phyloP scores from a whole-genome alignment of 2,888 invertebrate genomes.

The Ophonus ardosiacus region DNA sequence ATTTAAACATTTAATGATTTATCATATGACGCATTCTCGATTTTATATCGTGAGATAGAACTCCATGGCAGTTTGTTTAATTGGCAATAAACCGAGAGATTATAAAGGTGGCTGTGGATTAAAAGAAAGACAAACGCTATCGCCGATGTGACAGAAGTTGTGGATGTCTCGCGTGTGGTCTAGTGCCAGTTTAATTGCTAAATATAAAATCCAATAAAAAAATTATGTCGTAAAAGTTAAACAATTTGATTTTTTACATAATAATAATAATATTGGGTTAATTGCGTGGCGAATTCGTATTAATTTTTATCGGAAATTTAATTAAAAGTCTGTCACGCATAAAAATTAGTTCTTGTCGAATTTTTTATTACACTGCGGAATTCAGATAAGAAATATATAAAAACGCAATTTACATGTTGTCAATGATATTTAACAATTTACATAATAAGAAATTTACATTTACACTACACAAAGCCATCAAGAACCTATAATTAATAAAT shows the following conservation, averaged over 20 bases:
- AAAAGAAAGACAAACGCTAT: slow-evolving; percentile 7
- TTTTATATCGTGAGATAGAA: slow-evolving; percentile 4
- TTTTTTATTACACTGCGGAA: background rate
- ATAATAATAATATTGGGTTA: background rate
- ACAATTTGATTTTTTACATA: slow-evolving; percentile 11
- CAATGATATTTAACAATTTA: background rate
- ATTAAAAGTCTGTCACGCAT: slow-evolving; percentile 1
- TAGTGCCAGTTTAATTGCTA: slow-evolving; percentile 21
- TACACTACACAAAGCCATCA: too few relatives aligned
- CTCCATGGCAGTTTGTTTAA: slow-evolving; percentile 11
- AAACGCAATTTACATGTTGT: background rate
- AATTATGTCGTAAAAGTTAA: slow-evolving; percentile 25
- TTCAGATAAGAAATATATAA: slow-evolving; percentile 1
- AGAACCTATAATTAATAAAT: too few relatives aligned
- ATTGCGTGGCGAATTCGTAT: slow-evolving; percentile 14
- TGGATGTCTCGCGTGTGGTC: slow-evolving; percentile 12
- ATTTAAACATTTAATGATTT: slow-evolving; percentile 30
- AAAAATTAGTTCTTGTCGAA: background rate
- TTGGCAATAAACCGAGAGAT: slow-evolving; percentile 37
- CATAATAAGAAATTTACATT: too few relatives aligned
- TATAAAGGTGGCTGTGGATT: slow-evolving; percentile 25
- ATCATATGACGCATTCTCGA: slow-evolving; percentile 2
- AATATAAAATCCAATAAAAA: slow-evolving; percentile 28
- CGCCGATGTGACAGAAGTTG: slow-evolving; percentile 25
- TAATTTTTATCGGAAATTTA: slow-evolving; percentile 16